Percentiles rank a stretch among this genome's conserved stretches.
Conservation (phyloP, 2,888 invertebrate genomes). For the Heliconius aoede region DNA sequence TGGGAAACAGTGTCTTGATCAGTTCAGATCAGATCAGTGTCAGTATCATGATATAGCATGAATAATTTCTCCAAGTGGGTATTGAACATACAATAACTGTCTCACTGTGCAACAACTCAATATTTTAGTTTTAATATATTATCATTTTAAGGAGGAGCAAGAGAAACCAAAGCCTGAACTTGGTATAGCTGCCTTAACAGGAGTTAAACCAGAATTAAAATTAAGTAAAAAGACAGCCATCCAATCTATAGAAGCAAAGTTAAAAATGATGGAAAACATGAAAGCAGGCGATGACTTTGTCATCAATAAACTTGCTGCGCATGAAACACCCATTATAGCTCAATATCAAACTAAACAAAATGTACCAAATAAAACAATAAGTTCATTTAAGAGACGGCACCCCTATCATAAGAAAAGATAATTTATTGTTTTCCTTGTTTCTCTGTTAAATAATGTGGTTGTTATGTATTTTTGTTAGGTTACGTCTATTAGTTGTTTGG, state of each 20-base stretch:
- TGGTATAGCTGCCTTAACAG: conserved; percentile 90
- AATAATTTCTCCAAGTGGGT: too few species aligned
- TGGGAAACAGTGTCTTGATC: too few species aligned
- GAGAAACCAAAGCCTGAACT: conserved; percentile 90
- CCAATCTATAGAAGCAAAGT: conserved; percentile 93
- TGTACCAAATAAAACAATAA: conserved; percentile 67
- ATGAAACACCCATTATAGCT: conserved; percentile 87
- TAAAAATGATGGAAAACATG: conserved; percentile 90
- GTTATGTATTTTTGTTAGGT: neutral
- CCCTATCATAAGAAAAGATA: conserved; percentile 81
- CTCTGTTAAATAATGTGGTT: conserved; percentile 14
- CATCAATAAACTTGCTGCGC: conserved; percentile 87
- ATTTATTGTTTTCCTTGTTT: conserved; percentile 40
- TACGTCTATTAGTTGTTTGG: neutral
- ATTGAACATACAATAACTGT: too few species aligned
- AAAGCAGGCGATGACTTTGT: conserved; percentile 88
- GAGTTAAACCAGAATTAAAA: conserved; percentile 84
- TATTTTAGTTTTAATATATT: neutral
- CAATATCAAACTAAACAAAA: conserved; percentile 86
- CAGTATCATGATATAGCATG: too few species aligned
- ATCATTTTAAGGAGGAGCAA: conserved; percentile 86
- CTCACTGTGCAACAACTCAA: too few species aligned
- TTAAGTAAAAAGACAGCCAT: conserved; percentile 91
- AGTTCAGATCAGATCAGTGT: too few species aligned
- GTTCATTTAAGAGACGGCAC: conserved; percentile 72